These are phyloP conservation scores for Benthosema pterotum DNA, from an alignment of 2,797 vertebrate genomes.

Conservation along the genomic window DNA sequence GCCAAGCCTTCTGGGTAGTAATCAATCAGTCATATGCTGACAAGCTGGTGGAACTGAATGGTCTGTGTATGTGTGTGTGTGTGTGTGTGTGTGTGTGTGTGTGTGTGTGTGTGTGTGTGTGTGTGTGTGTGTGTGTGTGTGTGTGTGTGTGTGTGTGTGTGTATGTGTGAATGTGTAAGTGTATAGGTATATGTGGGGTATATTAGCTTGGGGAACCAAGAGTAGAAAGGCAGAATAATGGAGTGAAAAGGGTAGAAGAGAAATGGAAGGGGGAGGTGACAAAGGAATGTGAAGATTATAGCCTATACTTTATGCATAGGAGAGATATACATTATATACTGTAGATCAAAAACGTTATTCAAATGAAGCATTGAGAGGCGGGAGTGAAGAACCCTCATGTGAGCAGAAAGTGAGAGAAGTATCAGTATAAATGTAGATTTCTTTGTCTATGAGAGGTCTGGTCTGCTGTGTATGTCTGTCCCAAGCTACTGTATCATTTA, in stretches of 20 bases:
- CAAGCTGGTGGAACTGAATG: slow-evolving; percentile 71
- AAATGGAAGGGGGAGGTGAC: slow-evolving; percentile 4
- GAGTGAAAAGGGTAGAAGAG: slow-evolving; percentile 25
- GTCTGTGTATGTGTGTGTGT: slow-evolving; percentile 13
- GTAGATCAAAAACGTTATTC: no score
- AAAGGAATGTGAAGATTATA: slow-evolving; percentile 19
- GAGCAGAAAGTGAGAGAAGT: no score
- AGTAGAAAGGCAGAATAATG: slow-evolving; percentile 54
- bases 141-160: no score
- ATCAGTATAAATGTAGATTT: no score
- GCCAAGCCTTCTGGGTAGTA: slow-evolving; percentile 77
- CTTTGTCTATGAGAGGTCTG: no score
- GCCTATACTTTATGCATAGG: slow-evolving; percentile 12
- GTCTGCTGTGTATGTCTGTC: no score
- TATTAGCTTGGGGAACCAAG: slow-evolving; percentile 56
- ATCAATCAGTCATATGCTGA: slow-evolving; percentile 77
- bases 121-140: not conserved
- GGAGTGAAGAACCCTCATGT: no score
- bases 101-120: slow-evolving; percentile 18
- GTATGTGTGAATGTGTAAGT: not conserved
- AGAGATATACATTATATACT: not conserved
- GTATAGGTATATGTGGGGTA: slow-evolving; percentile 23
- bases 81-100: not conserved
- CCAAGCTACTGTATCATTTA: no score
- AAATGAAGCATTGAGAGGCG: no score